These are phyloP conservation scores for Atta colombica DNA, from an alignment of 1,140 invertebrate genomes.

Conservation along the genomic window DNA sequence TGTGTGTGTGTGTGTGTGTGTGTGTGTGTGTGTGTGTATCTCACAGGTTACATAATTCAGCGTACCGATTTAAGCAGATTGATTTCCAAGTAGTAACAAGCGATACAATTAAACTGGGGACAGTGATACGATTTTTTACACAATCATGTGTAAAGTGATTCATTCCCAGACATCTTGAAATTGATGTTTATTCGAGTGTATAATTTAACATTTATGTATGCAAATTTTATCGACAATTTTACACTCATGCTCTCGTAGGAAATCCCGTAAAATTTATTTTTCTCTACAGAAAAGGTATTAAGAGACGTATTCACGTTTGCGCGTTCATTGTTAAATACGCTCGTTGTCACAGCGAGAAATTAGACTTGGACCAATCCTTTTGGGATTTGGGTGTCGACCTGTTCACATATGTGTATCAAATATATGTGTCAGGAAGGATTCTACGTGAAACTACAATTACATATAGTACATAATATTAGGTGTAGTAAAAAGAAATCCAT, in stretches of 20 bases:
- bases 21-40: too few relatives aligned
- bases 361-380: constrained; percentile 1
- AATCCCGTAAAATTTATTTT: neutral
- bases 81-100: neutral
- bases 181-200: neutral
- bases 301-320: neutral
- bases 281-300: neutral
- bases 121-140: constrained; percentile 1
- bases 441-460: neutral
- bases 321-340: neutral
- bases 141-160: neutral
- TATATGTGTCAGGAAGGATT: neutral
- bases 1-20: too few relatives aligned
- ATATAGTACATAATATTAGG: neutral
- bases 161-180: neutral
- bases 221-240: constrained; percentile 6
- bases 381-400: neutral
- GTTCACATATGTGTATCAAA: neutral
- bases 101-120: constrained; percentile 6
- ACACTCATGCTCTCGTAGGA: neutral
- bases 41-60: constrained; percentile 10
- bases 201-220: neutral
- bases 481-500: too few relatives aligned
- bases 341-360: neutral
- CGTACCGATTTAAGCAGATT: constrained; percentile 3